These are phyloP conservation scores for Amphibalanus amphitrite DNA, from an alignment of 1,140 invertebrate species.

Conservation along the genomic window DNA sequence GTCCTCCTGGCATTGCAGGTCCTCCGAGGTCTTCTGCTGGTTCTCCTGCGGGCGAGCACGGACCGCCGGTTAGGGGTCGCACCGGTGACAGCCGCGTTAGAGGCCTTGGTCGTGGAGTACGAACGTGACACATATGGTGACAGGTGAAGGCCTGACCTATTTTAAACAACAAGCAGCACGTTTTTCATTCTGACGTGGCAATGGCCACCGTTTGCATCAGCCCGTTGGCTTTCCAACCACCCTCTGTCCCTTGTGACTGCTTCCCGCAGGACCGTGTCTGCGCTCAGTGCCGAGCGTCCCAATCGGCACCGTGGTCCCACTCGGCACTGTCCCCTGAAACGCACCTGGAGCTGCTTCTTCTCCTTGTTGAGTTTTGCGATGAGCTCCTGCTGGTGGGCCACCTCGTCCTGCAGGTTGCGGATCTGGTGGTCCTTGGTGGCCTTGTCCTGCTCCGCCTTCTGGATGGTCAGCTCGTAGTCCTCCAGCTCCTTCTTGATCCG, in stretches of 20 bases:
- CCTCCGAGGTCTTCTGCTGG: slow-evolving; percentile 37
- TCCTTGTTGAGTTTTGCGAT: slow-evolving; percentile 84
- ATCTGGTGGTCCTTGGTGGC: slow-evolving; percentile 71
- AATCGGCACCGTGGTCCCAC: too few species aligned
- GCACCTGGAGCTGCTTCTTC: background rate
- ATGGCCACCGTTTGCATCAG: background rate
- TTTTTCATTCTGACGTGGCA: background rate
- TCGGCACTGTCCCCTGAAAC: slow-evolving; percentile 76
- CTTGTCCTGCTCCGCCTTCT: slow-evolving; percentile 45
- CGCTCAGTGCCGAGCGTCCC: too few species aligned
- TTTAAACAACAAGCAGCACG: background rate
- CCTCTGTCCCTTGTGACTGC: too few species aligned
- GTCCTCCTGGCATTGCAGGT: slow-evolving; percentile 81
- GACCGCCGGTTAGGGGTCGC: too few species aligned
- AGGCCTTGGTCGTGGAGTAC: too few species aligned
- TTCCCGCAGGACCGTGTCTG: too few species aligned
- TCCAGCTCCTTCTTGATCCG: slow-evolving; percentile 37
- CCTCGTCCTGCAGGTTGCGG: slow-evolving; percentile 95
- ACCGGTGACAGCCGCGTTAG: too few species aligned
- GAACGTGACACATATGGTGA: slow-evolving; percentile 43
- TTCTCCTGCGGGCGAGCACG: slow-evolving; percentile 53
- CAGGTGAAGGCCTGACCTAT: slow-evolving; percentile 41
- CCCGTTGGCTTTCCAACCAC: background rate
- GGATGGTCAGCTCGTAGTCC: slow-evolving; percentile 32
- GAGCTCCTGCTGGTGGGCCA: slow-evolving; percentile 91